Percentiles rank a stretch among this genome's conserved stretches.
Evolutionary conservation across 2,113 vertebrate genomes (phyloP).

Genomic region (Proterorhinus semilunaris): DNA sequence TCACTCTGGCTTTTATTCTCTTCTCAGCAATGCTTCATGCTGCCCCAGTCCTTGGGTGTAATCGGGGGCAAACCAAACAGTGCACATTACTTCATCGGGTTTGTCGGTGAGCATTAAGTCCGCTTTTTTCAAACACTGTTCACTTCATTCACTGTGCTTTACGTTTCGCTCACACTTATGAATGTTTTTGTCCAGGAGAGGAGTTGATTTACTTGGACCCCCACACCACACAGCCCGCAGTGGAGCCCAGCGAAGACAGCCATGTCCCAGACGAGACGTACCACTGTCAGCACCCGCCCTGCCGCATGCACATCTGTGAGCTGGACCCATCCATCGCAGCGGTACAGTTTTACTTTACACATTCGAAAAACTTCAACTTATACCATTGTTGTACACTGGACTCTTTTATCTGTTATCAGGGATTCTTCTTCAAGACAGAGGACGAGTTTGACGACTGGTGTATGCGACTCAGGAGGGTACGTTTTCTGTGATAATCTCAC

Average conservation of each 20-base stretch:
- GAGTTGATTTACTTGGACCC: slow-evolving; percentile 97
- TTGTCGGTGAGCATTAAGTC: slow-evolving; percentile 81
- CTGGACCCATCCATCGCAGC: slow-evolving; percentile 96
- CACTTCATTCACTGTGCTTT: not conserved
- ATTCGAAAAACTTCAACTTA: too few relatives aligned
- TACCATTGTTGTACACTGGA: not conserved
- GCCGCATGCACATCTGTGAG: slow-evolving; percentile 94
- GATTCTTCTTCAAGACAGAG: slow-evolving; percentile 94
- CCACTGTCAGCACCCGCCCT: slow-evolving; percentile 96
- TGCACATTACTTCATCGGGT: slow-evolving; percentile 98
- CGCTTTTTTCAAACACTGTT: slow-evolving; percentile 7
- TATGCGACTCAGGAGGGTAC: slow-evolving; percentile 89
- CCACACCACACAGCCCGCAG: slow-evolving; percentile 90
- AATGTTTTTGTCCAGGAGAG: slow-evolving; percentile 76
- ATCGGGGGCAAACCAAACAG: slow-evolving; percentile 98
- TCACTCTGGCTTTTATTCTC: slow-evolving; percentile 18
- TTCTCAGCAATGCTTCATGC: slow-evolving; percentile 94
- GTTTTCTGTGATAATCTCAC: slow-evolving; percentile 16
- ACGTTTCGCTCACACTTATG: not conserved
- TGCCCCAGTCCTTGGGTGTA: slow-evolving; percentile 96
- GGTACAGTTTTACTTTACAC: slow-evolving; percentile 65
- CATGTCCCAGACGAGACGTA: slow-evolving; percentile 87
- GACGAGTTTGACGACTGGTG: slow-evolving; percentile 96
- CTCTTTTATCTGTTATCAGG: slow-evolving; percentile 71
- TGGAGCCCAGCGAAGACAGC: slow-evolving; percentile 79